phyloP scores from a whole-genome alignment of 2,797 vertebrate species.

The Phataginus tricuspis region DNA sequence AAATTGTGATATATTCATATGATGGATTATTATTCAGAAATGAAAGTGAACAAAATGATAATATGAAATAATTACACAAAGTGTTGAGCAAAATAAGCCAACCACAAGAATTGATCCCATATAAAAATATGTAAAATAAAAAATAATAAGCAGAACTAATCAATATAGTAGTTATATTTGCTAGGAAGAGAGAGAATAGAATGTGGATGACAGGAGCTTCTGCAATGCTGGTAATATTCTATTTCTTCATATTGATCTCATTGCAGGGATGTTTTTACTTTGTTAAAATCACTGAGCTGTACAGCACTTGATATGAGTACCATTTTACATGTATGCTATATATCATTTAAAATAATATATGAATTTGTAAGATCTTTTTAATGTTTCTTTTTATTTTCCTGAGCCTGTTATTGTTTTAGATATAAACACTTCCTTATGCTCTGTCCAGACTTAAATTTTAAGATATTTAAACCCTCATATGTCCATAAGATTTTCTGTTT shows the following conservation, averaged over 20 bases:
- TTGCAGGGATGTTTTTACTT: not conserved
- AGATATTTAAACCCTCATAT: not conserved
- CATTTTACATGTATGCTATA: not conserved
- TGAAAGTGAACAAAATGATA: not conserved
- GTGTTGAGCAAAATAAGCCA: not conserved
- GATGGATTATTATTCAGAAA: not conserved
- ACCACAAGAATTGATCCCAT: not conserved
- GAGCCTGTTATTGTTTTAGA: not conserved
- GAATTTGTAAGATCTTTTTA: not conserved
- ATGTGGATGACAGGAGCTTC: not conserved
- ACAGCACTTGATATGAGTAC: not conserved
- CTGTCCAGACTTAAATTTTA: not conserved
- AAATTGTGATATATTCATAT: not conserved
- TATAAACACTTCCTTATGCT: not conserved
- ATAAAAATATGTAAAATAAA: not conserved
- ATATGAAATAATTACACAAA: not conserved
- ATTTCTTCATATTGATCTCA: not conserved
- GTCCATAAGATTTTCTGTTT: not conserved
- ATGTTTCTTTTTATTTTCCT: not conserved
- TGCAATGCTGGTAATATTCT: not conserved
- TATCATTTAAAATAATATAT: not conserved
- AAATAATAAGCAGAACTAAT: not conserved
- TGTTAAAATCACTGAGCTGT: not conserved
- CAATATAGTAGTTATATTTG: not conserved
- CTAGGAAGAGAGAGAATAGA: not conserved